Base-by-base conservation (phyloP, 2,888 invertebrate species). In the Drosophila picticornis region DNA sequence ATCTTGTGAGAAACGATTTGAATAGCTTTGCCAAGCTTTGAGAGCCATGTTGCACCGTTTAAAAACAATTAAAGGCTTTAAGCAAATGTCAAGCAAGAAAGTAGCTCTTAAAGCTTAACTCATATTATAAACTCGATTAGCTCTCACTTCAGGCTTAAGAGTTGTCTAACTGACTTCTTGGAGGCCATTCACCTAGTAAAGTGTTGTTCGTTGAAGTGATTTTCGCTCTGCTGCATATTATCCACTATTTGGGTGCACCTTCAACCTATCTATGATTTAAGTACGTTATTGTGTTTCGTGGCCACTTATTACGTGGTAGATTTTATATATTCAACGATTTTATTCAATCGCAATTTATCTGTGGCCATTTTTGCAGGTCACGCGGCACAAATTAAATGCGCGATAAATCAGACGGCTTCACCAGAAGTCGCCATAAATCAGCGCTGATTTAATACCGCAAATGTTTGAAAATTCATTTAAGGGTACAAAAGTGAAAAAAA, bases 371-470 rank as follows among this genome's bases (percentile, higher is more conserved):
- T 65, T 63, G 60, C 36, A 70, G 80, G 61, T 61, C 70, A 80
- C 56, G 67, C 75, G 34, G 67, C 56, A 60, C 56, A 57, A 69
- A 64, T 51, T 40, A 50, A 69, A 80, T 40, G 55, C 57, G 32
- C 51, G 60, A 69, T 80, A 75, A 77, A 77, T 80, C 60, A 77
- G 58, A 51, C 5, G 58, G 58, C n/a, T 70, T 22, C 53, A 16
- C 58, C 61, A 70, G 80, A 80, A 80, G 58, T 58, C 51, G 57
- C 64, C 63, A 77, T 80, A 80, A 77, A 77, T 77, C 70, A 77
- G 70, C 25, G 75, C 58, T 80, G 63, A 77, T 70, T 77, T 75
- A 79, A 75, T 58, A 80, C 64, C 61, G 52, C 34, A 34, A 71
- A 56, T 61, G 57, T 61, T 62, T 46, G 46, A 50, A 40, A 75